phyloP scores from a whole-genome alignment of 2,797 vertebrate species.

The Carcharodon carcharias region DNA sequence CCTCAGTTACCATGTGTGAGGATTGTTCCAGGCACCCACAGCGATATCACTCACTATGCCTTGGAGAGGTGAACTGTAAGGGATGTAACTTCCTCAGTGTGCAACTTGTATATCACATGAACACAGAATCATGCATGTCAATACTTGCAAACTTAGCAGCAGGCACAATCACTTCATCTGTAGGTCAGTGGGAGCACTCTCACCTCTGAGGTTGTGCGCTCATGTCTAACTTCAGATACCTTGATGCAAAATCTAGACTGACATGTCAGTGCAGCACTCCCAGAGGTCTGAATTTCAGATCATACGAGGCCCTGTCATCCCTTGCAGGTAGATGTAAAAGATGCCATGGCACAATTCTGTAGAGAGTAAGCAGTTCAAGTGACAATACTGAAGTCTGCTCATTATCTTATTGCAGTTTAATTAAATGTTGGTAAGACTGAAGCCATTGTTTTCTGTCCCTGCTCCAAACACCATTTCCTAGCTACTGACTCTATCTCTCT shows the following conservation, averaged over 20 bases:
- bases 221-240: background rate
- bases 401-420: background rate
- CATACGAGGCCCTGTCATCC: too few relatives aligned
- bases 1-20: background rate
- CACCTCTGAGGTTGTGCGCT: background rate
- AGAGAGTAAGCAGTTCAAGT: background rate
- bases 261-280: too few relatives aligned
- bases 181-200: background rate
- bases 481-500: too few relatives aligned
- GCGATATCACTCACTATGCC: background rate
- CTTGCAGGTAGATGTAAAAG: too few relatives aligned
- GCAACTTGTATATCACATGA: background rate
- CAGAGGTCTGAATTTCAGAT: too few relatives aligned
- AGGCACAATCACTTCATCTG: background rate
- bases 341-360: background rate
- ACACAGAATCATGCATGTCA: background rate
- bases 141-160: background rate
- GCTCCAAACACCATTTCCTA: too few relatives aligned
- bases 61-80: background rate
- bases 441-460: too few relatives aligned
- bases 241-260: background rate
- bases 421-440: too few relatives aligned
- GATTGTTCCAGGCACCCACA: background rate
- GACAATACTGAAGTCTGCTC: background rate
- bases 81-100: background rate